Percentiles rank a stretch among this genome's conserved stretches.
These are phyloP conservation scores for Scolopax rusticola DNA, from an alignment of 2,797 vertebrate genomes.

Conservation along the genomic window DNA sequence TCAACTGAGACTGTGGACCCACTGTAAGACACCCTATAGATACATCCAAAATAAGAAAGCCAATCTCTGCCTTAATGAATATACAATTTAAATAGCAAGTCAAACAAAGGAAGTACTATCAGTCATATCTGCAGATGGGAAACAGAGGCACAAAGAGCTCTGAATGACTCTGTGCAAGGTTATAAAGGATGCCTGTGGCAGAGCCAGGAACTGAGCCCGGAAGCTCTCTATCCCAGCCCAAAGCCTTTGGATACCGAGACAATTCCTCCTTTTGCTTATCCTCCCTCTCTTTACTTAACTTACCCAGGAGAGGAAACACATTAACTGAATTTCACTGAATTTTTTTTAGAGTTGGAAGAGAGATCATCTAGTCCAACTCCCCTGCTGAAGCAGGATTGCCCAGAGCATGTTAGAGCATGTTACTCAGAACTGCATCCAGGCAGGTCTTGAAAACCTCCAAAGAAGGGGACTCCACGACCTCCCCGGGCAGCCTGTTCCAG, in stretches of 20 bases:
- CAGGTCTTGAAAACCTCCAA: too few species aligned
- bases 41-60: background rate
- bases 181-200: conserved; percentile 55
- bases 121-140: conserved; percentile 64
- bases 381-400: too few species aligned
- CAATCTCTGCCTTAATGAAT: background rate
- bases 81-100: conserved; percentile 1
- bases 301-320: background rate
- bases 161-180: conserved; percentile 10
- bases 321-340: background rate
- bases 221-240: background rate
- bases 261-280: conserved; percentile 7
- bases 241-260: background rate
- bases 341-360: too few species aligned
- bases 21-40: conserved; percentile 22
- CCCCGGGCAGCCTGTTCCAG: too few species aligned
- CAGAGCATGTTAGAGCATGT: too few species aligned
- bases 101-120: conserved; percentile 58
- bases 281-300: background rate
- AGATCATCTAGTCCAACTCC: too few species aligned
- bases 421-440: too few species aligned
- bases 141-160: conserved; percentile 56
- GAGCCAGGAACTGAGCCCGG: conserved; percentile 41
- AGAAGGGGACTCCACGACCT: too few species aligned
- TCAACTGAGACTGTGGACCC: conserved; percentile 7